A percentile compares a stretch with the other conserved stretches of the same genome.
These are phyloP conservation scores for Apotomis betuletana DNA, from an alignment of 2,888 invertebrate genomes.

Conservation along the genomic window DNA sequence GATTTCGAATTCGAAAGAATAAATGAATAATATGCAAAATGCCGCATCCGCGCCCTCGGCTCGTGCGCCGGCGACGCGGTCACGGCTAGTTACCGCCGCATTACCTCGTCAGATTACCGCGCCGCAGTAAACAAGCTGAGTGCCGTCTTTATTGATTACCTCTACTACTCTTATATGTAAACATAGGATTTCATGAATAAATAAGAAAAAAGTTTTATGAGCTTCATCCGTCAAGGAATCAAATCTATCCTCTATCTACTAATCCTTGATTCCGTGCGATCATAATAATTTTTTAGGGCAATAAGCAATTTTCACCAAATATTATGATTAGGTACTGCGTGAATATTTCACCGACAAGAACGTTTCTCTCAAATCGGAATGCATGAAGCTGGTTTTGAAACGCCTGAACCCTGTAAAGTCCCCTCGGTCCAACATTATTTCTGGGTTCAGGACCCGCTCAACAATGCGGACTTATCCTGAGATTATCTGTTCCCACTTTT, in stretches of 20 bases:
- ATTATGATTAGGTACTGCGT: no score
- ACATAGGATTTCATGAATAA: no score
- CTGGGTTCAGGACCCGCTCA: conserved; percentile 24
- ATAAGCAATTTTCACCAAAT: no score
- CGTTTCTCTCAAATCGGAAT: no score
- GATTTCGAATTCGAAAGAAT: no score
- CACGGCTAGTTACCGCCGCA: conserved; percentile 64
- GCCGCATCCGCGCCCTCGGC: conserved; percentile 17
- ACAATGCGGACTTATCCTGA: conserved; percentile 49
- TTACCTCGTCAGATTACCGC: conserved; percentile 67
- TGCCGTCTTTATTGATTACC: conserved; percentile 10
- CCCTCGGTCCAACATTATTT: neutral
- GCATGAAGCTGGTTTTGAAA: neutral
- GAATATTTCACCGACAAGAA: no score
- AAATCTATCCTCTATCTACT: no score
- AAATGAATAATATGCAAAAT: neutral
- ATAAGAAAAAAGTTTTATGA: no score
- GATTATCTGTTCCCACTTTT: conserved; percentile 55
- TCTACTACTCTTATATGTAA: no score
- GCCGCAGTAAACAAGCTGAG: conserved; percentile 25
- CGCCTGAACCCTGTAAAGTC: neutral
- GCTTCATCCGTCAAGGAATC: no score
- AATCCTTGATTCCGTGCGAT: no score
- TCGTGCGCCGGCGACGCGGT: conserved; percentile 42
- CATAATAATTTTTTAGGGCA: no score